phyloP scores from a whole-genome alignment of 2,888 invertebrate species.

The Glaucopsyche alexis region DNA sequence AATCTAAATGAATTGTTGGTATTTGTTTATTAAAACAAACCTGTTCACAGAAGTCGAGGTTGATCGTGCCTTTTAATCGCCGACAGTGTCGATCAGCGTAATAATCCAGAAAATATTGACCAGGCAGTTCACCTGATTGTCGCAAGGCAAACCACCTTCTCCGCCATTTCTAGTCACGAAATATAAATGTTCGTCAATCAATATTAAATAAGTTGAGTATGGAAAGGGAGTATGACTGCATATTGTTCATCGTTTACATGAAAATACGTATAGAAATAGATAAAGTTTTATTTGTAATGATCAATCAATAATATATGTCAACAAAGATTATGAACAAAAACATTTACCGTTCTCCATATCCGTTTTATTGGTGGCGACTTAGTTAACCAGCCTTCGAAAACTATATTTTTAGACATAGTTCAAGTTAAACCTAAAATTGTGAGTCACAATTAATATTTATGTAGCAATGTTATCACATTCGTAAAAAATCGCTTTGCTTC shows the following conservation, averaged over 20 bases:
- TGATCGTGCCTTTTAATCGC: slow-evolving; percentile 92
- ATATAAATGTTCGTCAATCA: background rate
- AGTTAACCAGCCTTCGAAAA: slow-evolving; percentile 96
- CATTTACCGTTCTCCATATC: slow-evolving; percentile 93
- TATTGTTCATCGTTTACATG: background rate
- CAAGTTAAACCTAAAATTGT: slow-evolving; percentile 44
- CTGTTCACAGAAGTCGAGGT: slow-evolving; percentile 97
- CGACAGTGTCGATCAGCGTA: slow-evolving; percentile 93
- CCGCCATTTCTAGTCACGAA: slow-evolving; percentile 90
- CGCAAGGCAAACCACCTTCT: slow-evolving; percentile 96
- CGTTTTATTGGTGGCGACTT: slow-evolving; percentile 97
- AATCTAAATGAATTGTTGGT: background rate
- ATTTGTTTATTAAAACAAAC: slow-evolving; percentile 59
- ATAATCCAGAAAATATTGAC: slow-evolving; percentile 96
- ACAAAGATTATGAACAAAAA: slow-evolving; percentile 26
- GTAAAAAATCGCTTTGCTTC: slow-evolving; percentile 38
- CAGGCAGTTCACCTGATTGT: slow-evolving; percentile 94
- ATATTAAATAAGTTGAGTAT: background rate
- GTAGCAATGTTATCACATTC: slow-evolving; percentile 41
- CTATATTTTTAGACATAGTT: slow-evolving; percentile 82
- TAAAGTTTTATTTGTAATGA: background rate
- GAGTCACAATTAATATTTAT: slow-evolving; percentile 52
- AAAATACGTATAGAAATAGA: background rate
- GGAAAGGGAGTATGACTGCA: background rate
- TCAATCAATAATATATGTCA: slow-evolving; percentile 27